Percentiles rank a stretch among this genome's conserved stretches.
Evolutionary conservation across 2,888 invertebrate species (phyloP).

Genomic region (Cecidostiba fungosa): DNA sequence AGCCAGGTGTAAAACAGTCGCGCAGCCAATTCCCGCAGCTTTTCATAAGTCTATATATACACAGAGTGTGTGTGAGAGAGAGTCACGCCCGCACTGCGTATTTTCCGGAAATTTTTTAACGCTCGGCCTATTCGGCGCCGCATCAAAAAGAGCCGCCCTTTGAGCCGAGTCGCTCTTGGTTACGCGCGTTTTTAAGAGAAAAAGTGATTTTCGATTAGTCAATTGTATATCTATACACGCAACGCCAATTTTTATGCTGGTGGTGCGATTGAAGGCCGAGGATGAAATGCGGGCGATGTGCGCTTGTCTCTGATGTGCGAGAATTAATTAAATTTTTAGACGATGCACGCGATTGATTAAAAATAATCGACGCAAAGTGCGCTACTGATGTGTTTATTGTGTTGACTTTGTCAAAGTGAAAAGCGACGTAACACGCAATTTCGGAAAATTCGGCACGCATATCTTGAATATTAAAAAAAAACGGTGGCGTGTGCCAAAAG

Average conservation of each 20-base stretch:
- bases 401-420: background rate
- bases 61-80: background rate
- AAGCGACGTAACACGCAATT: slow-evolving; percentile 2
- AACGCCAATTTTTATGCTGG: background rate
- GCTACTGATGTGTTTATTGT: background rate
- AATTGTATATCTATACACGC: background rate
- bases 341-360: background rate
- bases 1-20: slow-evolving; percentile 34
- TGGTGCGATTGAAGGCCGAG: background rate
- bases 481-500: slow-evolving; percentile 14
- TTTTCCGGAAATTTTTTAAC: background rate
- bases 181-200: background rate
- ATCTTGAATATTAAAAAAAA: slow-evolving; percentile 35
- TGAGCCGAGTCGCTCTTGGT: background rate
- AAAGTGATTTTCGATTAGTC: background rate
- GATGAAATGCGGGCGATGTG: background rate
- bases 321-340: background rate
- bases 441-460: slow-evolving; percentile 5
- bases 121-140: background rate
- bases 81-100: background rate
- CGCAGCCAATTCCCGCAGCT: slow-evolving; percentile 26
- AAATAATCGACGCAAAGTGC: background rate
- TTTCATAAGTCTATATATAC: background rate
- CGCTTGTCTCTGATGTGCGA: background rate
- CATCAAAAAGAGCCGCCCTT: background rate